A percentile compares a stretch with the other conserved stretches of the same genome.
Evolutionary conservation across 2,113 vertebrate genomes (phyloP).

Genomic region (Oplegnathus fasciatus): DNA sequence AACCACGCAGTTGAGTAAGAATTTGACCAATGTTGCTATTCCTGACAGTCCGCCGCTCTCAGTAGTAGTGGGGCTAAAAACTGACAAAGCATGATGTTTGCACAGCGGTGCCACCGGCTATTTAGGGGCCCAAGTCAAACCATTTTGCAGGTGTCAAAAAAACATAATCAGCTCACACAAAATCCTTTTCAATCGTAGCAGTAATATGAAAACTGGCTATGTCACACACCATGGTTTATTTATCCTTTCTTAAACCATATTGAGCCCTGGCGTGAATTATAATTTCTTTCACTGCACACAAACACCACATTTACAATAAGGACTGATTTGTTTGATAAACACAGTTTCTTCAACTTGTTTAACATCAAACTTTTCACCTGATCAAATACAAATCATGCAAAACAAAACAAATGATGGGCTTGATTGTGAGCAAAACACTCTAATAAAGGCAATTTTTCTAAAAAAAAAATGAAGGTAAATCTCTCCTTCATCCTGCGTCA

Average conservation of each 20-base stretch:
- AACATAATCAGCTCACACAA: not conserved
- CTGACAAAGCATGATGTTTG: not conserved
- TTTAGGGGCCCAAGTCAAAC: not conserved
- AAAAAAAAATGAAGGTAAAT: not conserved
- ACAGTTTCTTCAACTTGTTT: not conserved
- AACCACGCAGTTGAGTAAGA: not conserved
- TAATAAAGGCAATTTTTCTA: not conserved
- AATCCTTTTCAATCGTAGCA: conserved; percentile 29
- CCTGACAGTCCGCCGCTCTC: not conserved
- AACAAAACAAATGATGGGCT: conserved; percentile 22
- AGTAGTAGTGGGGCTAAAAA: not conserved
- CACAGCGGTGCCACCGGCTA: not conserved
- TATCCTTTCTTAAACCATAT: conserved; percentile 29
- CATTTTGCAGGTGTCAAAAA: not conserved
- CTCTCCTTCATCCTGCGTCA: conserved; percentile 25
- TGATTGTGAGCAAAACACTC: conserved; percentile 2
- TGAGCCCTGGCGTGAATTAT: conserved; percentile 22
- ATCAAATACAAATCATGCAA: not conserved
- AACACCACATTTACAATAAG: conserved; percentile 23
- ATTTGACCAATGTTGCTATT: not conserved
- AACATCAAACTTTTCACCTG: conserved; percentile 5
- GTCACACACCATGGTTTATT: conserved; percentile 21
- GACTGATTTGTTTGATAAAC: not conserved
- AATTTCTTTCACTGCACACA: conserved; percentile 27
- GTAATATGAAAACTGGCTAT: conserved; percentile 4